These are phyloP conservation scores for Ceriagrion tenellum DNA, from an alignment of 2,888 invertebrate species.

Conservation along the genomic window DNA sequence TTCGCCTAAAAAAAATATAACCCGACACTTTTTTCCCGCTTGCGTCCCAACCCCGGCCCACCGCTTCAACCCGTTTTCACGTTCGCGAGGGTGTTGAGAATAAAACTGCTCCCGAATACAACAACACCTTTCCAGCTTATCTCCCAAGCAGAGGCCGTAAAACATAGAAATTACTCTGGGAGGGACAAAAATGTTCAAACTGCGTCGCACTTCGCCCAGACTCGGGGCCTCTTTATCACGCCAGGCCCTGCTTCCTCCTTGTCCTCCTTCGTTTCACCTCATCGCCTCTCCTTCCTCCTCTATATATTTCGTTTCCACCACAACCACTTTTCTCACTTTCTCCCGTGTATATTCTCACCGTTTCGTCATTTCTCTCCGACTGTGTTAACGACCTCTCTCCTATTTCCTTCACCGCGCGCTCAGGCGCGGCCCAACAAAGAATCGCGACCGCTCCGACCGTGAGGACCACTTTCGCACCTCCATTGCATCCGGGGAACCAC, in stretches of 20 bases:
- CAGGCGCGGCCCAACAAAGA: neutral
- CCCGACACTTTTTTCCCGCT: neutral
- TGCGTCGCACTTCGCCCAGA: neutral
- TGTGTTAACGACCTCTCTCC: neutral
- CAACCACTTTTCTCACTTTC: neutral
- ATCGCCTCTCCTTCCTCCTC: neutral
- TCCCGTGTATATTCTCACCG: neutral
- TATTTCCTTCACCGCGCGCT: neutral
- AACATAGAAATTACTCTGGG: conserved; percentile 48
- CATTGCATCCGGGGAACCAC: neutral
- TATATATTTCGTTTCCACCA: neutral
- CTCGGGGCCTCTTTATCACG: neutral
- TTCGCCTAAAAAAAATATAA: no score
- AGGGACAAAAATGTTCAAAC: conserved; percentile 40
- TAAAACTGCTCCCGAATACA: neutral
- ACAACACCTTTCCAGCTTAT: conserved; percentile 50
- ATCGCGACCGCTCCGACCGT: neutral
- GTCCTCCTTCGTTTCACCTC: neutral
- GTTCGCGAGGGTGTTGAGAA: neutral
- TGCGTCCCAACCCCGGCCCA: neutral
- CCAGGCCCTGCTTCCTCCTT: neutral
- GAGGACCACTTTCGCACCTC: neutral
- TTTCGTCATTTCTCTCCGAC: conserved; percentile 8
- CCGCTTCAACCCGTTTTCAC: neutral
- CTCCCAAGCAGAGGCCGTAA: neutral